Base-by-base conservation (phyloP, 2,888 invertebrate genomes). In the Drosophila eohydei region DNA sequence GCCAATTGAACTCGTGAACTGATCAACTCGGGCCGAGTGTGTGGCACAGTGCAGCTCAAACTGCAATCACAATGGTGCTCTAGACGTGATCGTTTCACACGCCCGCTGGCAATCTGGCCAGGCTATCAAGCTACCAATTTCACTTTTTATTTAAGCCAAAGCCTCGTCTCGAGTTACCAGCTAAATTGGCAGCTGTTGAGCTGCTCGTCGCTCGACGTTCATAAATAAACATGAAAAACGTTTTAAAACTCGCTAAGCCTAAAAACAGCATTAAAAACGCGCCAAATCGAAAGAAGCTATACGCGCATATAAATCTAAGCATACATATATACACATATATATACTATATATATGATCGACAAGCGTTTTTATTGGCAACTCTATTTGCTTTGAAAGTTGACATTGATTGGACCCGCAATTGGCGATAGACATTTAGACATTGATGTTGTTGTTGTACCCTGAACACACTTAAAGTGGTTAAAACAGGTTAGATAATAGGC, bases 321-420 rank as follows among this genome's bases (percentile, higher is more conserved):
- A 34, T 7, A 36, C 21, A 8, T 14, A 2, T 36, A 36, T 51
- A 51, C 14, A 26, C 26, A 30, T 14, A 46, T 30, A 30, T 14
- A 44, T 11, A 26, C 12, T 16, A 41, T 16, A n/a, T 14, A 16
- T 16, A 44, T 74, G 69, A 54, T 79, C 73, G 56, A 62, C 59
- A 70, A 68, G 54, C 68, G 36, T 65, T 81, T 73, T 90, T 83
- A 87, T 77, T 76, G 74, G 80, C 77, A 88, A 83, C 88, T 88
- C 85, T 82, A 89, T 90, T 86, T 83, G 83, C 71, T 83, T 81
- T 82, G 83, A 83, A 82, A 86, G 86, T 77, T 90, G 90, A 89
- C 89, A 89, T 89, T 89, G 90, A 89, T 90, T 89, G 86, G 88
- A 71, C 75, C 81, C 85, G 66, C 89, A 89, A 89, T 81, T 82